A percentile compares a stretch with the other conserved stretches of the same genome.
phyloP scores from a whole-genome alignment of 2,113 vertebrate species.

The Proteles cristata region DNA sequence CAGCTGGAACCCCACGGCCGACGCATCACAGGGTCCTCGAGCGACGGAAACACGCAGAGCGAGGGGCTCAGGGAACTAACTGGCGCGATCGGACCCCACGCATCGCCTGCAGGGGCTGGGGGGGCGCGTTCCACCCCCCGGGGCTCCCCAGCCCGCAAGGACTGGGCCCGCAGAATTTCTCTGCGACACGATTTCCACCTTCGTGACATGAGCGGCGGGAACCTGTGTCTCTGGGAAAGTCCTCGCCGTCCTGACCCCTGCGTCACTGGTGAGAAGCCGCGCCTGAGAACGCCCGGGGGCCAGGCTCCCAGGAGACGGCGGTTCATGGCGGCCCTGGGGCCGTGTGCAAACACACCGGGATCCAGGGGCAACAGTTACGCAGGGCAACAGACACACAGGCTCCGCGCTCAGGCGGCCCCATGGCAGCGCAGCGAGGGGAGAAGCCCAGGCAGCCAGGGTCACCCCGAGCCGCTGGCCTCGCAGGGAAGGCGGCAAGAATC shows the following conservation, averaged over 20 bases:
- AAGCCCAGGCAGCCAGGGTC: background rate
- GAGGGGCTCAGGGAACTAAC: background rate
- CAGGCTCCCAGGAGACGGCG: too few species aligned
- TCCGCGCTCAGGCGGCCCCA: background rate
- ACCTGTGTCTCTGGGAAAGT: background rate
- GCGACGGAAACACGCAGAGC: background rate
- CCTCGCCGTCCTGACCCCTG: background rate
- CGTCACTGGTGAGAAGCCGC: background rate
- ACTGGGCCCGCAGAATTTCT: background rate
- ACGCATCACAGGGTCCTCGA: rapidly evolving
- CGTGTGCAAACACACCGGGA: rapidly evolving
- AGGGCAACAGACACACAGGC: too few species aligned
- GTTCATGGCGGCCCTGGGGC: rapidly evolving
- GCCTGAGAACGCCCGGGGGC: rapidly evolving
- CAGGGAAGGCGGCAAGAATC: too few species aligned
- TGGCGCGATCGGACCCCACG: background rate
- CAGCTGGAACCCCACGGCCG: too few species aligned
- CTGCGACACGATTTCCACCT: too few species aligned
- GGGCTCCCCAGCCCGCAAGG: too few species aligned
- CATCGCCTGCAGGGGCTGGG: background rate
- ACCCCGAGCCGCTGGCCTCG: too few species aligned
- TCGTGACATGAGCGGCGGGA: rapidly evolving
- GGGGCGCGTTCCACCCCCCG: background rate
- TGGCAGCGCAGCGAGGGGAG: rapidly evolving
- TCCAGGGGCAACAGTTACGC: background rate